Percentiles rank a stretch among this genome's conserved stretches.
phyloP scores from a whole-genome alignment of 2,113 vertebrate genomes.

The Platysternon megacephalum region DNA sequence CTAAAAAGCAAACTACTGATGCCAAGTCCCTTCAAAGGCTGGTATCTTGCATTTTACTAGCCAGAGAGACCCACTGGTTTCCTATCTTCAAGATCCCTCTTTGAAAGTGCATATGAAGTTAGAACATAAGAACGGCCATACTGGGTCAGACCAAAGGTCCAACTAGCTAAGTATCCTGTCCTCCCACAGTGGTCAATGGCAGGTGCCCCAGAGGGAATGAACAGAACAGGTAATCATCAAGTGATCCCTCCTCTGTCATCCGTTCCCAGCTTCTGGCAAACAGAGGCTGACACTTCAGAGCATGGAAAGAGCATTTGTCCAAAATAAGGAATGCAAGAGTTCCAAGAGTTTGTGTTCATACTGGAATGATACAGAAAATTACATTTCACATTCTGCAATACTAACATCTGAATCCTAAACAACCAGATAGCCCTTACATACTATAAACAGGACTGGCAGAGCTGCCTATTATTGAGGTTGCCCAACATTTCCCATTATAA shows the following conservation, averaged over 20 bases:
- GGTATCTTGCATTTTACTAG: not conserved
- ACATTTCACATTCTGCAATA: not conserved
- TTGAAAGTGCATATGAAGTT: not conserved
- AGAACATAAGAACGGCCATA: not conserved
- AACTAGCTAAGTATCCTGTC: too few species aligned
- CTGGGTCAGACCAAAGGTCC: too few species aligned
- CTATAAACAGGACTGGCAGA: not conserved
- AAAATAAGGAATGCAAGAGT: not conserved
- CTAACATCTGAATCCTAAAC: not conserved
- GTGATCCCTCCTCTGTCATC: too few species aligned
- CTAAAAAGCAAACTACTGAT: not conserved
- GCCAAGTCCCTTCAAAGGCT: not conserved
- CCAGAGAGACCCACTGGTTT: not conserved
- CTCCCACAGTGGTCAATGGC: too few species aligned
- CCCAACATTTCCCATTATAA: not conserved
- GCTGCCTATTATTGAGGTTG: not conserved
- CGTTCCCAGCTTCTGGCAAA: too few species aligned
- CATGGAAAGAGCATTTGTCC: not conserved
- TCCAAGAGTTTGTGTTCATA: not conserved
- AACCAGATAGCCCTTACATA: not conserved
- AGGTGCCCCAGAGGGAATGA: too few species aligned
- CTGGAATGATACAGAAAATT: not conserved
- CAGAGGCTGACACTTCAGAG: too few species aligned
- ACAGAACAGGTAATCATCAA: too few species aligned
- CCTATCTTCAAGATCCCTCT: not conserved